Percentiles rank a stretch among this genome's conserved stretches.
phyloP scores from a whole-genome alignment of 2,888 invertebrate genomes.

The Trichopria drosophilae region DNA sequence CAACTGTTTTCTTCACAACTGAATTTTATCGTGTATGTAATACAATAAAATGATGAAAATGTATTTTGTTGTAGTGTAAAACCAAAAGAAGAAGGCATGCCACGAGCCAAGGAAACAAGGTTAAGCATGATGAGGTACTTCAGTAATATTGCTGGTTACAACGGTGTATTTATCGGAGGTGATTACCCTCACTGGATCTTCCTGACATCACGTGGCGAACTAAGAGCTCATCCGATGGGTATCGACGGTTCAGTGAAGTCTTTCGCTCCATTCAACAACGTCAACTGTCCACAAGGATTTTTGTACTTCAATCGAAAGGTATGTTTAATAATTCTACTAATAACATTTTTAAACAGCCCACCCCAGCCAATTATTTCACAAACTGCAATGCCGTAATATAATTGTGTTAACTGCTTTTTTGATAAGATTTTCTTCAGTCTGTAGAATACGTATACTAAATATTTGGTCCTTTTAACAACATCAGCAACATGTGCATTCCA shows the following conservation, averaged over 20 bases:
- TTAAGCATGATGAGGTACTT: constrained; percentile 75
- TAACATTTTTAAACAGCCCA: no score
- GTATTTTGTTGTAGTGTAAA: constrained; percentile 39
- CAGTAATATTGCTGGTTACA: constrained; percentile 86
- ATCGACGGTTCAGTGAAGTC: constrained; percentile 79
- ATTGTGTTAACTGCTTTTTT: no score
- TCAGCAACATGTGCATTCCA: no score
- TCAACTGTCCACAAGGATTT: constrained; percentile 95
- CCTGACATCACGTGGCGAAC: constrained; percentile 82
- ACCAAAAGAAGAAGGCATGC: constrained; percentile 58
- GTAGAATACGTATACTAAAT: no score
- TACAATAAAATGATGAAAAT: not conserved
- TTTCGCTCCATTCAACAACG: constrained; percentile 94
- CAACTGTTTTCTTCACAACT: no score
- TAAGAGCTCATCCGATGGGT: constrained; percentile 86
- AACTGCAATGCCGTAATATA: no score
- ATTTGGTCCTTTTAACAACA: no score
- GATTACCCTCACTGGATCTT: constrained; percentile 86
- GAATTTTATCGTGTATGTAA: no score
- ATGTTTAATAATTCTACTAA: no score
- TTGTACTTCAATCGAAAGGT: constrained; percentile 88
- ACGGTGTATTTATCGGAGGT: constrained; percentile 93
- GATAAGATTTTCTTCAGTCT: no score
- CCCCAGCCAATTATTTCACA: no score
- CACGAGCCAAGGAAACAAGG: constrained; percentile 49